These are phyloP conservation scores for Rhinichthys osculus DNA, from an alignment of 2,797 vertebrate species.

Conservation along the genomic window DNA sequence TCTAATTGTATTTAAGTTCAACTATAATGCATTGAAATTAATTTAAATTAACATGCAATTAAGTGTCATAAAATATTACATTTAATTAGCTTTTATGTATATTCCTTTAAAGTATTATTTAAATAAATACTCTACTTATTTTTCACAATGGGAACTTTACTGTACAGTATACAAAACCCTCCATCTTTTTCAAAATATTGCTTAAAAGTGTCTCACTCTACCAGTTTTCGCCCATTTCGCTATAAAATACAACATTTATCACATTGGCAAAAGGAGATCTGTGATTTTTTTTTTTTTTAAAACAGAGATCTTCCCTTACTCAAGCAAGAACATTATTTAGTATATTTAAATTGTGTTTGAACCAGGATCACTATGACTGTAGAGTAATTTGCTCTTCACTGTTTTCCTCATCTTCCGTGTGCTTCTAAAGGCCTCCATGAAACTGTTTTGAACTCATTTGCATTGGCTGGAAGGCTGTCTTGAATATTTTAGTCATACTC, in stretches of 20 bases:
- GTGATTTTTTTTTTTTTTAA: slow-evolving; percentile 8
- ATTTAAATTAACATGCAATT: not conserved
- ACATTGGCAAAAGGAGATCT: not conserved
- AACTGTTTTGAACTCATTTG: slow-evolving; percentile 60
- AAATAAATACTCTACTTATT: not conserved
- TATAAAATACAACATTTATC: not conserved
- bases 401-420: slow-evolving; percentile 62
- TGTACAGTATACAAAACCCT: too few relatives aligned
- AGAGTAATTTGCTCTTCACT: slow-evolving; percentile 34
- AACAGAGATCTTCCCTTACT: not conserved
- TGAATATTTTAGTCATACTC: slow-evolving; percentile 71
- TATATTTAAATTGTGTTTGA: slow-evolving; percentile 41
- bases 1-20: not conserved
- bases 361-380: slow-evolving; percentile 30
- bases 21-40: not conserved
- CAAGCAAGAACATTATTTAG: slow-evolving; percentile 1
- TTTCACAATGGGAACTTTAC: not conserved
- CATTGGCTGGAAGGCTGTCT: slow-evolving; percentile 64
- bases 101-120: not conserved
- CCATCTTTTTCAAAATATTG: not conserved
- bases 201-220: not conserved
- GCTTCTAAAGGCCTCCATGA: slow-evolving; percentile 57
- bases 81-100: not conserved
- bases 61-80: not conserved
- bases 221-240: not conserved